A percentile compares a stretch with the other conserved stretches of the same genome.
Evolutionary conservation across 2,797 vertebrate genomes (phyloP).

Genomic region (Pangasius mekongensis): DNA sequence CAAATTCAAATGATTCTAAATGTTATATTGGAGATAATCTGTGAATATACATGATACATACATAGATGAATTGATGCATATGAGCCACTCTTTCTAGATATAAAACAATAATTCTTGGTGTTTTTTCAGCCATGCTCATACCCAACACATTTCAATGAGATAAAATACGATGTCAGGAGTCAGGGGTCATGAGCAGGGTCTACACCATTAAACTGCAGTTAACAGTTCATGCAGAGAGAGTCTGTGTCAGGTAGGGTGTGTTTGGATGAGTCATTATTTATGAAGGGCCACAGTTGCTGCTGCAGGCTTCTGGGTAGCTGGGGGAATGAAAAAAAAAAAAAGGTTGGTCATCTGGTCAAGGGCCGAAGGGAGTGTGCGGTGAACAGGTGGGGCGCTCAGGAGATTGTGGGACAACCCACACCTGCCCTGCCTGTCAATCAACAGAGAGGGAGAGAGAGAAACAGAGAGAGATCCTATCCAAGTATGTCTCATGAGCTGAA

Average conservation of each 20-base stretch:
- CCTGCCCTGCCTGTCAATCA: slow-evolving; percentile 83
- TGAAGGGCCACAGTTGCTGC: slow-evolving; percentile 70
- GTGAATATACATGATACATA: neutral
- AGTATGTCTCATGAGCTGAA: neutral
- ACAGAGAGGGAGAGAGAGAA: slow-evolving; percentile 14
- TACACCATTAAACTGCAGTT: slow-evolving; percentile 64
- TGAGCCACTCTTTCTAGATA: neutral
- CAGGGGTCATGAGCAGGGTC: slow-evolving; percentile 60
- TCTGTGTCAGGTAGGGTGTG: slow-evolving; percentile 63
- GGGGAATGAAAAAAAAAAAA: slow-evolving; percentile 65
- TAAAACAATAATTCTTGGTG: neutral
- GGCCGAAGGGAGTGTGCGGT: slow-evolving; percentile 69
- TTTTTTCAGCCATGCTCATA: slow-evolving; percentile 14
- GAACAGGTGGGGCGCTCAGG: slow-evolving; percentile 75
- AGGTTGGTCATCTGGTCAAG: slow-evolving; percentile 83
- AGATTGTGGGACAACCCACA: slow-evolving; percentile 68
- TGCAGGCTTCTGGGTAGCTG: slow-evolving; percentile 58
- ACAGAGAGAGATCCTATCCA: slow-evolving; percentile 9
- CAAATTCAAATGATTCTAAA: neutral
- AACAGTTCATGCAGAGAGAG: slow-evolving; percentile 56
- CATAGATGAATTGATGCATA: neutral
- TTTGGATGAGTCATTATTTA: slow-evolving; percentile 73
- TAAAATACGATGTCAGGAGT: slow-evolving; percentile 55
- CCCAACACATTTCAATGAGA: slow-evolving; percentile 2
- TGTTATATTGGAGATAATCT: neutral